phyloP scores from a whole-genome alignment of 2,797 vertebrate genomes.

The Zenarchopterus dispar region DNA sequence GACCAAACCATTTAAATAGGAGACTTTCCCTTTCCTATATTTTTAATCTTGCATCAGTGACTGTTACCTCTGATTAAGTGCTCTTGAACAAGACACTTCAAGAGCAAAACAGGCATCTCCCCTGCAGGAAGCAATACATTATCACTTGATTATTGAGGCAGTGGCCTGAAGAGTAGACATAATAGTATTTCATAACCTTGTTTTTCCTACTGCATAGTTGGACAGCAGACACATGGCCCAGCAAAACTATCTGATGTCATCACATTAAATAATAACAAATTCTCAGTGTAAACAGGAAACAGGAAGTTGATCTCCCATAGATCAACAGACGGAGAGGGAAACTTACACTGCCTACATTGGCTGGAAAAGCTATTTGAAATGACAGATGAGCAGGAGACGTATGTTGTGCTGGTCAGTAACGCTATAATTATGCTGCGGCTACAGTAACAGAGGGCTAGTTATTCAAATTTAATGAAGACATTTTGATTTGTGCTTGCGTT shows the following conservation, averaged over 20 bases:
- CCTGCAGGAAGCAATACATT: slow-evolving; percentile 65
- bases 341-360: slow-evolving; percentile 33
- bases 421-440: background rate
- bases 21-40: background rate
- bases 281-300: slow-evolving; percentile 76
- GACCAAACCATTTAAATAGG: too few species aligned
- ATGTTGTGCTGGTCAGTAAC: background rate
- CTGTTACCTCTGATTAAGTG: slow-evolving; percentile 30
- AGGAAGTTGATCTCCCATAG: slow-evolving; percentile 70
- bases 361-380: slow-evolving; percentile 32
- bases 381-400: slow-evolving; percentile 19
- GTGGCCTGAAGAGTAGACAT: slow-evolving; percentile 35
- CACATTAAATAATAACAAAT: slow-evolving; percentile 70
- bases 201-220: slow-evolving; percentile 50
- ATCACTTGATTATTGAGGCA: slow-evolving; percentile 56
- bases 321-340: slow-evolving; percentile 56
- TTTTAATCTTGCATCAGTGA: slow-evolving; percentile 2
- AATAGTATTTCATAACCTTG: slow-evolving; percentile 57
- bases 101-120: slow-evolving; percentile 40
- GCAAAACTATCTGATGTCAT: slow-evolving; percentile 68
- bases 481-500: background rate
- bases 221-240: slow-evolving; percentile 34
- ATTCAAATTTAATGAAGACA: too few species aligned
- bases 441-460: too few species aligned
- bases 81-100: slow-evolving; percentile 32